Evolutionary conservation across 1,140 invertebrate genomes (phyloP).

Genomic region (Trichonephila inaurata): DNA sequence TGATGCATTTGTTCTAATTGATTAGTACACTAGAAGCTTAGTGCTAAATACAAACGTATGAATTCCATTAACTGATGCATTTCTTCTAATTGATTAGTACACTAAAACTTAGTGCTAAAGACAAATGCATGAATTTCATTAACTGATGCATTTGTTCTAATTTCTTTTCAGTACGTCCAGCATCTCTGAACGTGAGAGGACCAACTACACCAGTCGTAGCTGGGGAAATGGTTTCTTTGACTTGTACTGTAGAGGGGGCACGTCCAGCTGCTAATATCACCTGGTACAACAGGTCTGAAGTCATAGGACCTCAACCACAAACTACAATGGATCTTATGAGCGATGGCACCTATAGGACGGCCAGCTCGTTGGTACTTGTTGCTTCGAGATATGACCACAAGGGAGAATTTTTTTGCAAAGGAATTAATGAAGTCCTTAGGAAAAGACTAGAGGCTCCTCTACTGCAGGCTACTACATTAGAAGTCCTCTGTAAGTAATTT

Average conservation of each 20-base stretch:
- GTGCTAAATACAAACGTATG: no score
- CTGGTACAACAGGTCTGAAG: constrained; percentile 79
- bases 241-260: constrained; percentile 79
- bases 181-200: constrained; percentile 76
- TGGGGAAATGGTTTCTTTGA: constrained; percentile 79
- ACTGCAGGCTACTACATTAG: constrained; percentile 77
- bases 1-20: background rate
- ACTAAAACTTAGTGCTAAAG: no score
- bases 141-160: no score
- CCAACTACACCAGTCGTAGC: constrained; percentile 78
- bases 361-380: constrained; percentile 78
- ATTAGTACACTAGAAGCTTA: no score
- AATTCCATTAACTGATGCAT: no score
- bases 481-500: constrained; percentile 79
- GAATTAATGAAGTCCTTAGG: constrained; percentile 78
- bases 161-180: constrained; percentile 78
- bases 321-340: constrained; percentile 77
- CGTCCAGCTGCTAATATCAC: constrained; percentile 79
- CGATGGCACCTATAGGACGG: constrained; percentile 78
- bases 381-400: constrained; percentile 78
- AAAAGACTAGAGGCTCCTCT: constrained; percentile 78
- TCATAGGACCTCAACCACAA: constrained; percentile 77
- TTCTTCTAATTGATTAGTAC: no score
- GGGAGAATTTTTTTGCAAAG: constrained; percentile 79
- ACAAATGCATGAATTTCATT: no score